These are phyloP conservation scores for Drepanosiphum platanoidis DNA, from an alignment of 2,888 invertebrate species.

Conservation along the genomic window DNA sequence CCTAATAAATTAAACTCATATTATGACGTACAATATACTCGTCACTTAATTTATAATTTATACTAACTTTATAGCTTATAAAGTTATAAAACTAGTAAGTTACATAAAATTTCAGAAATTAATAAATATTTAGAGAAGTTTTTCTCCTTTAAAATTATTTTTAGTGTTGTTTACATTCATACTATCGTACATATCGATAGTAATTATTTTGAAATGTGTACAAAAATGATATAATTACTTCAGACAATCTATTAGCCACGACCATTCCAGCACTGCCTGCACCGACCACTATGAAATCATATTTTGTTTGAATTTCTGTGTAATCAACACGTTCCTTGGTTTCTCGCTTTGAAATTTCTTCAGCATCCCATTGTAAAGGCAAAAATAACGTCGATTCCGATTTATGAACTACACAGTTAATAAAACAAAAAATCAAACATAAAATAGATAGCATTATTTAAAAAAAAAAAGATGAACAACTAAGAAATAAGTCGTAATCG, in stretches of 20 bases:
- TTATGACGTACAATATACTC: no score
- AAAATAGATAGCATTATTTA: constrained; percentile 3
- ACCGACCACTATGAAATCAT: constrained; percentile 50
- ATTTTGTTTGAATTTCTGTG: background rate
- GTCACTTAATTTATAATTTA: no score
- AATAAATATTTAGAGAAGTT: no score
- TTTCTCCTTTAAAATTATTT: no score
- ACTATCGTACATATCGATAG: no score
- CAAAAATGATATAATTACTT: constrained; percentile 12
- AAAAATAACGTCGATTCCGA: background rate
- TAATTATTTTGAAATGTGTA: no score
- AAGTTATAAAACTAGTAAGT: no score
- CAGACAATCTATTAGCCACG: constrained; percentile 38
- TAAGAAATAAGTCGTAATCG: background rate
- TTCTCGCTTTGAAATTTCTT: background rate
- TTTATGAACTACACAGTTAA: background rate
- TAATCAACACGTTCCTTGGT: background rate
- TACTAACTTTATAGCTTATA: no score
- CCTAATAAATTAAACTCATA: no score
- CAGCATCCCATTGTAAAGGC: background rate
- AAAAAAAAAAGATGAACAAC: background rate
- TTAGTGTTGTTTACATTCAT: no score
- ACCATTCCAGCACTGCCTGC: constrained; percentile 53
- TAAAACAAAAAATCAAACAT: background rate
- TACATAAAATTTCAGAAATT: no score